Base-by-base conservation (phyloP, 53 echinoderm and acorn worm species). In the Antedon mediterranea region DNA sequence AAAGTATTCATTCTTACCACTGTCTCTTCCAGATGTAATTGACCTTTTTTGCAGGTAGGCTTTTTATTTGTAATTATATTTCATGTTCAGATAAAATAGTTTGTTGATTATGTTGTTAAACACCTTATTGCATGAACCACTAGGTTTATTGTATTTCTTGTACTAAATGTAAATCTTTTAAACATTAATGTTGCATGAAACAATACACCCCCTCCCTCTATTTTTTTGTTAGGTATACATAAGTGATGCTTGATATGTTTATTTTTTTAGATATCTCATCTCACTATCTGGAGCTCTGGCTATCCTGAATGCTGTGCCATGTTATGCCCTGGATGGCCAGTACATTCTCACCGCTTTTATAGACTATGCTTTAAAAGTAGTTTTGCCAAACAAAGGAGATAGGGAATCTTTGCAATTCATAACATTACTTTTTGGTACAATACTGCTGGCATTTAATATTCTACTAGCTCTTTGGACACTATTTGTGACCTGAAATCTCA, bases 11-110 rank as follows among this genome's bases (percentile, higher is more conserved):
- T 87, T 83, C 71, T 81, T 98, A 57, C 92, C 92, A 4, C 70
- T 88, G 0, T 77, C 43, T 29, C 77, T 98, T 29, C 98, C 98
- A 71, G 89, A 90, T 32, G 71, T 88, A 14, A 76, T 98, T 30
- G 92, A 90, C 30, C 80, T 88, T 34, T 92, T 98, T 77, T 98
- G 92, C 90, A 98, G 92, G 92, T 98, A 98, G 92, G 92, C 97
- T 97, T 97, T n/a, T n/a, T 93, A 71, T n/a, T n/a, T n/a, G 11
- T 37, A 37, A 6, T 37, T 37, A 37, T 37, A 37, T 6, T 37
- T 37, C 37, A 37, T 37, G 37, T 37, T 37, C 37, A 37, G 4
- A 37, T 6, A 37, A 37, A 37, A 37, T 6, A 37, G n/a, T n/a
- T n/a, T n/a, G n/a, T n/a, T n/a, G n/a, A n/a, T n/a, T n/a, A n/a